phyloP scores from a whole-genome alignment of 2,888 invertebrate genomes.

The Philaethria dido region DNA sequence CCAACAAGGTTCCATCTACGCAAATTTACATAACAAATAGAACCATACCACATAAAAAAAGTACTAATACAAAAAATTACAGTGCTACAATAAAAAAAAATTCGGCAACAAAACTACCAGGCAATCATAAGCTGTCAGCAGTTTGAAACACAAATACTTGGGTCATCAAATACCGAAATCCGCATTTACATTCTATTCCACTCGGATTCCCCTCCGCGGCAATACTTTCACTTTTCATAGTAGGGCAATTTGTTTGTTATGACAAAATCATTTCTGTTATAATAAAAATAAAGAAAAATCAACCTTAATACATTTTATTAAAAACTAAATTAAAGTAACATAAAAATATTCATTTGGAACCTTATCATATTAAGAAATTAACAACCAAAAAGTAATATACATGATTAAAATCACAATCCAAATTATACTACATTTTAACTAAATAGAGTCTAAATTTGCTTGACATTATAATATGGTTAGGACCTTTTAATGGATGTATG shows the following conservation, averaged over 20 bases:
- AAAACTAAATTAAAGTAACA: constrained; percentile 40
- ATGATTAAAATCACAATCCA: constrained; percentile 42
- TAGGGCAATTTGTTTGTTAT: constrained; percentile 67
- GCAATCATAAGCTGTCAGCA: constrained; percentile 38
- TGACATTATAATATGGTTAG: constrained; percentile 42
- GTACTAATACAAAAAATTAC: not conserved
- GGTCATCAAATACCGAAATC: constrained; percentile 76
- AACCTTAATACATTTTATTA: constrained; percentile 20
- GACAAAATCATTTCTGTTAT: not conserved
- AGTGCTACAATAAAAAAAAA: constrained; percentile 28
- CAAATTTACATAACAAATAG: constrained; percentile 6
- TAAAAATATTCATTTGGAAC: constrained; percentile 49
- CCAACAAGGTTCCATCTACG: not conserved
- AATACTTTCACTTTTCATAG: constrained; percentile 82
- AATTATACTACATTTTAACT: constrained; percentile 34
- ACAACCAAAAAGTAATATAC: constrained; percentile 64
- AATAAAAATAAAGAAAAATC: constrained; percentile 37
- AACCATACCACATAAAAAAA: not conserved
- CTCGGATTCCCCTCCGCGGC: constrained; percentile 57
- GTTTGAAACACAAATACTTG: constrained; percentile 46
- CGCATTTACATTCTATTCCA: constrained; percentile 69
- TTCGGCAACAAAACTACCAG: constrained; percentile 41
- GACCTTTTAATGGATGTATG: constrained; percentile 47
- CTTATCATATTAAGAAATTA: constrained; percentile 50
- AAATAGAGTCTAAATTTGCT: constrained; percentile 48